These are phyloP conservation scores for Aquatica leii DNA, from an alignment of 2,888 invertebrate genomes.

Conservation along the genomic window DNA sequence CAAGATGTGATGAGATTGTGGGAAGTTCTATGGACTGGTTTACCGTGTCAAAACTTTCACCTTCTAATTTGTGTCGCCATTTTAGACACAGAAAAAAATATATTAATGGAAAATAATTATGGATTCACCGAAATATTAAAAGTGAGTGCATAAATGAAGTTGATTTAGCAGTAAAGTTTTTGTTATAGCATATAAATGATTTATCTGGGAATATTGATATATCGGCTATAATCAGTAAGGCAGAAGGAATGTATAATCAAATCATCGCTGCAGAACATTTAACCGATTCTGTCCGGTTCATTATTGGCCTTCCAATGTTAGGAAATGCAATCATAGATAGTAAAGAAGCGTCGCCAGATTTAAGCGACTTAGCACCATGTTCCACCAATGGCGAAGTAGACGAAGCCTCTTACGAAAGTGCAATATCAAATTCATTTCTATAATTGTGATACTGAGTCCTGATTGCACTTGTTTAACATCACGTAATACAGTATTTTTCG, in stretches of 20 bases:
- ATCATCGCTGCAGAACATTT: conserved; percentile 75
- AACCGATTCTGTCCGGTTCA: conserved; percentile 74
- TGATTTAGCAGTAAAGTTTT: conserved; percentile 30
- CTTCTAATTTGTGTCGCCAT: conserved; percentile 93
- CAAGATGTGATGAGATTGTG: conserved; percentile 89
- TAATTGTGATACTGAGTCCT: conserved; percentile 10
- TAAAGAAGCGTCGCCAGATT: conserved; percentile 33
- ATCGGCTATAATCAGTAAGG: conserved; percentile 80
- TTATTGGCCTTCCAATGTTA: conserved; percentile 70
- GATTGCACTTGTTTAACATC: conserved; percentile 17
- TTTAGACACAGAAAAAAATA: conserved; percentile 85
- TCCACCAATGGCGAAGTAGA: conserved; percentile 15
- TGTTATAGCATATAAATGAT: conserved; percentile 92
- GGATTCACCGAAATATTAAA: conserved; percentile 97
- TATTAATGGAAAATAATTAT: conserved; percentile 89
- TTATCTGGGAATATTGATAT: conserved; percentile 87
- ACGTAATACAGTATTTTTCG: conserved; percentile 16
- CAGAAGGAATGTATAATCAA: conserved; percentile 93
- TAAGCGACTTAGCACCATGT: conserved; percentile 19
- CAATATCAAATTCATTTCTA: conserved; percentile 22
- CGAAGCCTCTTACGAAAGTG: conserved; percentile 26
- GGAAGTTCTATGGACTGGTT: conserved; percentile 96
- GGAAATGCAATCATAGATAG: conserved; percentile 33
- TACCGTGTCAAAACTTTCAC: conserved; percentile 95
- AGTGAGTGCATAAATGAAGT: conserved; percentile 62